Evolutionary conservation across 1,140 invertebrate species (phyloP), one percentile per base, ranked within the genome.

Genomic region (Lepidostoma basale): DNA sequence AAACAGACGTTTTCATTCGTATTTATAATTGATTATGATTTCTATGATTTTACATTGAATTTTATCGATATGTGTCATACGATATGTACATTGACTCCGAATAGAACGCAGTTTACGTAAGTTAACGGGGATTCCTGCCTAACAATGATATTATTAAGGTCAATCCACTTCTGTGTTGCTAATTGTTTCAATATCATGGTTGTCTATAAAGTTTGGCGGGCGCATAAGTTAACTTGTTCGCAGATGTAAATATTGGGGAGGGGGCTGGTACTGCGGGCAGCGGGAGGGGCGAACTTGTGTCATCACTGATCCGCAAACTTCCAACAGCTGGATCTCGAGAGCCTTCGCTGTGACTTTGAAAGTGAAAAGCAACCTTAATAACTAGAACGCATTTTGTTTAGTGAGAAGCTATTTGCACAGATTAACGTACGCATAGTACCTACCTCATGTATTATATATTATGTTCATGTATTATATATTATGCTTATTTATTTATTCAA

Each of bases 201-300:
- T 60, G 60, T 62, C 60, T 62, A 62, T 62, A 62, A 62, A 62
- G 60, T 62, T 62, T 45, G 60, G 60, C 26, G 56, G 52, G 56
- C 56, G 56, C 56, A 60, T 60, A 62, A 62, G 60, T 62, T 47
- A 62, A 62, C 42, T 62, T 62, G 52, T 56, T 56, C 52, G 28
- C 56, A 14, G 44, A 62, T 33, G 60, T 62, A 62, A 62, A 62
- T 44, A 62, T 33, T 45, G 42, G 60, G 26, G 16, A n/a, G 60
- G n/a, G 42, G 18, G 42, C 42, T n/a, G n/a, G n/a, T n/a, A n/a
- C n/a, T n/a, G n/a, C n/a, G n/a, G 56, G 36, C 36, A 25, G 4
- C 39, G 45, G 39, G 30, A 39, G 54, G 23, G 25, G 40, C 40
- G 23, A 60, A 62, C 22, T 68, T 68, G 66, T 47, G 40, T 33